Evolutionary conservation across 1,140 invertebrate species (phyloP).

Genomic region (Eubasilissa regina): DNA sequence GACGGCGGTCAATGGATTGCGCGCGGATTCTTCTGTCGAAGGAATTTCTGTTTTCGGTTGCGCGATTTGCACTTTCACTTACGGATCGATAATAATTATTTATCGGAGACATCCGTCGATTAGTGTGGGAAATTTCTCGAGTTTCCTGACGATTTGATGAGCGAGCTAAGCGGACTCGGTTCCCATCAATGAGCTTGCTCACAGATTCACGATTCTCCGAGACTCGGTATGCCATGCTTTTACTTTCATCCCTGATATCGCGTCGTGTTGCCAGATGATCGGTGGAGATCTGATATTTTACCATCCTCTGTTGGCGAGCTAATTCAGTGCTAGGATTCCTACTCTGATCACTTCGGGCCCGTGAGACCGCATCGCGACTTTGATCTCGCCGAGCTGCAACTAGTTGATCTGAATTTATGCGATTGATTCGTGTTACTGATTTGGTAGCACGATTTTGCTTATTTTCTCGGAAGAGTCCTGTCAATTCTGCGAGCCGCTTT

Average conservation of each 20-base stretch:
- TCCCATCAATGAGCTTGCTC: too few relatives aligned
- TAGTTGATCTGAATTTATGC: conserved; percentile 12
- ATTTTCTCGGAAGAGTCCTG: conserved; percentile 8
- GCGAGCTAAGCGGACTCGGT: background rate
- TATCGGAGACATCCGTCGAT: background rate
- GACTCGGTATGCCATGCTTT: background rate
- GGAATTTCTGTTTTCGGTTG: background rate
- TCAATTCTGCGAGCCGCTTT: background rate
- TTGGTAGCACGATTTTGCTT: background rate
- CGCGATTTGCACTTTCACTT: too few relatives aligned
- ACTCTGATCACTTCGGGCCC: background rate
- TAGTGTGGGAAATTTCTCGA: too few relatives aligned
- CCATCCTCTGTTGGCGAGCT: background rate
- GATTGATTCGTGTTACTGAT: background rate
- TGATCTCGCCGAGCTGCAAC: background rate
- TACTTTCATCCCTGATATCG: background rate
- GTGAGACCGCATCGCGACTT: conserved; percentile 19
- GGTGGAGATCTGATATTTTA: background rate
- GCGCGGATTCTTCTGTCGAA: background rate
- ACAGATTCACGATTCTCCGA: background rate
- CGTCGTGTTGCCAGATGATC: background rate
- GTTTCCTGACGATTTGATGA: background rate
- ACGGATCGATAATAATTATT: too few relatives aligned
- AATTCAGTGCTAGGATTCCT: background rate
- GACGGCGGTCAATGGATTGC: conserved; percentile 16